phyloP scores from a whole-genome alignment of 2,888 invertebrate species.

The Cheilosia impressa region DNA sequence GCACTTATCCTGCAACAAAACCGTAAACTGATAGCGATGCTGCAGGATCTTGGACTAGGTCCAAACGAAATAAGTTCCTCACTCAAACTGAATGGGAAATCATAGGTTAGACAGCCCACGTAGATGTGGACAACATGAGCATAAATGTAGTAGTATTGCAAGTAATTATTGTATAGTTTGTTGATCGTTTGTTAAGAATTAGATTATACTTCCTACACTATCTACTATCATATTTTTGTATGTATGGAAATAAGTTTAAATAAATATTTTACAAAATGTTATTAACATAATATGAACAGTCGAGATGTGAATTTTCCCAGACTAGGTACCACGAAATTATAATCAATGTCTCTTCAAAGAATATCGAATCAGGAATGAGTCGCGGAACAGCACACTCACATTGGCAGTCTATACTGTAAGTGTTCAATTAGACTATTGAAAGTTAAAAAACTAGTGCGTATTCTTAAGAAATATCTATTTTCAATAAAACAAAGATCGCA shows the following conservation, averaged over 20 bases:
- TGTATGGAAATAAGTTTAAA: conserved; percentile 27
- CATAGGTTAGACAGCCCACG: not conserved
- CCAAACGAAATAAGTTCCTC: conserved; percentile 56
- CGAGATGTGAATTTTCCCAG: no score
- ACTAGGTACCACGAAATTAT: no score
- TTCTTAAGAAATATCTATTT: conserved; percentile 5
- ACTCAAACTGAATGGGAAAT: conserved; percentile 48
- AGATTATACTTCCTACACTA: conserved; percentile 5
- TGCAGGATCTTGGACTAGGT: conserved; percentile 78
- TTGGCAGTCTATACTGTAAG: no score
- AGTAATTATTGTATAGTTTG: conserved; percentile 27
- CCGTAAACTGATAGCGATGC: conserved; percentile 79
- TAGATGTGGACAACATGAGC: not conserved
- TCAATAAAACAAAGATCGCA: not conserved
- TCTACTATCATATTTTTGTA: conserved; percentile 40
- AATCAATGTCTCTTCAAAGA: no score
- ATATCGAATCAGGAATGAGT: no score
- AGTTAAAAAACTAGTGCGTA: not conserved
- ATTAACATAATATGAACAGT: not conserved
- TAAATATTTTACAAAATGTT: conserved; percentile 7
- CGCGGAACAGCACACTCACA: no score
- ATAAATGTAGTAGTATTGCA: not conserved
- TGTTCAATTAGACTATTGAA: not conserved
- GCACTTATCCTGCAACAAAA: conserved; percentile 80
- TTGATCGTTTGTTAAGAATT: not conserved